These are phyloP conservation scores for Polyommatus icarus DNA, from an alignment of 2,888 invertebrate genomes.

Conservation along the genomic window DNA sequence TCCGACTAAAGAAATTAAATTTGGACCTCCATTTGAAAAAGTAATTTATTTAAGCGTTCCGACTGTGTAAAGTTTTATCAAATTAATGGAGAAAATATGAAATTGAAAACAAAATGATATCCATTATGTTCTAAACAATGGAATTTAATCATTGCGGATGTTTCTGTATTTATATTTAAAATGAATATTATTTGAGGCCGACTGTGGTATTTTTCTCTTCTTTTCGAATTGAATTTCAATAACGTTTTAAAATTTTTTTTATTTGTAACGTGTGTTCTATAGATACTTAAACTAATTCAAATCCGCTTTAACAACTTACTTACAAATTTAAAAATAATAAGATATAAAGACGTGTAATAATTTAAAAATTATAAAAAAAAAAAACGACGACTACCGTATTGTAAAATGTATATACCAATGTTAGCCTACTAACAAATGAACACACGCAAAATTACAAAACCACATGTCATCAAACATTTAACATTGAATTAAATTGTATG, in stretches of 20 bases:
- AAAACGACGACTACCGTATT: too few relatives aligned
- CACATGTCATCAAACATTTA: neutral
- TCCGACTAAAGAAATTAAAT: slow-evolving; percentile 14
- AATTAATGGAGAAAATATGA: slow-evolving; percentile 21
- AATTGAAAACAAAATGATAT: neutral
- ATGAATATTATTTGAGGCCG: neutral
- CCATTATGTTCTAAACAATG: slow-evolving; percentile 10
- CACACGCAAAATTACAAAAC: neutral
- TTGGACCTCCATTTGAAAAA: neutral
- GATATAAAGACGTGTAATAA: too few relatives aligned
- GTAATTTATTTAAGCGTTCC: neutral
- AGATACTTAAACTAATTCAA: too few relatives aligned
- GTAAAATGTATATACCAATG: neutral
- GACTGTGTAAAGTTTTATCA: slow-evolving; percentile 4
- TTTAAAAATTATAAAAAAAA: too few relatives aligned
- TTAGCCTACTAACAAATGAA: neutral
- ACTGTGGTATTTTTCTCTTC: neutral
- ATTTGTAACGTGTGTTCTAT: too few relatives aligned
- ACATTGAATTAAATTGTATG: slow-evolving; percentile 1
- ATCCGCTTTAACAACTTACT: too few relatives aligned
- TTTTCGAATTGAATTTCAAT: neutral
- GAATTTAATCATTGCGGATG: neutral
- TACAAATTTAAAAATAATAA: too few relatives aligned
- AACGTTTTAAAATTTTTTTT: neutral
- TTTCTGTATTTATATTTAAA: slow-evolving; percentile 8